These are phyloP conservation scores for Brachionus asplanchnoidis DNA, from an alignment of 1,140 invertebrate species.

Conservation along the genomic window DNA sequence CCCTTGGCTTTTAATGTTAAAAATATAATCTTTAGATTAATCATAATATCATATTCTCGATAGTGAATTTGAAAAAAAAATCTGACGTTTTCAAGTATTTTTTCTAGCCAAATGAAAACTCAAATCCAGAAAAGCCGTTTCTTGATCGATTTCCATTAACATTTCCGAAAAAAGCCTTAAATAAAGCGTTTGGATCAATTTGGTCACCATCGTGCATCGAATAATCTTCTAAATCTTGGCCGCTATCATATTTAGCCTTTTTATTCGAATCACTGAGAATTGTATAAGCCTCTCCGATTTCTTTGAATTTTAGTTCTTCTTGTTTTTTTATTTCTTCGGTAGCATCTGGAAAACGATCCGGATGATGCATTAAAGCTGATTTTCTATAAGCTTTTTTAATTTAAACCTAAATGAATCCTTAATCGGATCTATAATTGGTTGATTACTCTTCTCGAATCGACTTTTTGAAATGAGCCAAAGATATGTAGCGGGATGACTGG, in stretches of 20 bases:
- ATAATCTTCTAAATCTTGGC: slow-evolving; percentile 53
- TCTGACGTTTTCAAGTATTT: not conserved
- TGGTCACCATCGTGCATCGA: slow-evolving; percentile 49
- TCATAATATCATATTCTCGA: not conserved
- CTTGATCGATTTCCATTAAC: not conserved
- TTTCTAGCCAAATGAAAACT: not conserved
- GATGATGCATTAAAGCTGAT: slow-evolving; percentile 84
- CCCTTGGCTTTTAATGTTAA: not conserved
- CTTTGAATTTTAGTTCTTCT: slow-evolving; percentile 69
- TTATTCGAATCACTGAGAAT: slow-evolving; percentile 56
- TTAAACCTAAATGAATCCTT: too few species aligned
- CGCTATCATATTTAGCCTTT: slow-evolving; percentile 53
- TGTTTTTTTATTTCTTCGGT: slow-evolving; percentile 76
- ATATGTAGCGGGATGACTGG: too few species aligned
- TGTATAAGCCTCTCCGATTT: slow-evolving; percentile 55
- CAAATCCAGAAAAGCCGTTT: not conserved
- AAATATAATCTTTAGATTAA: not conserved
- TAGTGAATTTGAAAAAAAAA: too few species aligned
- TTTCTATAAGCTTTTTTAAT: slow-evolving; percentile 41
- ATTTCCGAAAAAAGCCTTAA: slow-evolving; percentile 71
- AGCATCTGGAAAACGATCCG: slow-evolving; percentile 87
- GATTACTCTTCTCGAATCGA: too few species aligned
- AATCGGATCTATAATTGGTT: too few species aligned
- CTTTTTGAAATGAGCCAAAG: too few species aligned
- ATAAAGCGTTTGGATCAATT: slow-evolving; percentile 71